phyloP scores from a whole-genome alignment of 2,797 vertebrate species.

The Darevskia nairensis region DNA sequence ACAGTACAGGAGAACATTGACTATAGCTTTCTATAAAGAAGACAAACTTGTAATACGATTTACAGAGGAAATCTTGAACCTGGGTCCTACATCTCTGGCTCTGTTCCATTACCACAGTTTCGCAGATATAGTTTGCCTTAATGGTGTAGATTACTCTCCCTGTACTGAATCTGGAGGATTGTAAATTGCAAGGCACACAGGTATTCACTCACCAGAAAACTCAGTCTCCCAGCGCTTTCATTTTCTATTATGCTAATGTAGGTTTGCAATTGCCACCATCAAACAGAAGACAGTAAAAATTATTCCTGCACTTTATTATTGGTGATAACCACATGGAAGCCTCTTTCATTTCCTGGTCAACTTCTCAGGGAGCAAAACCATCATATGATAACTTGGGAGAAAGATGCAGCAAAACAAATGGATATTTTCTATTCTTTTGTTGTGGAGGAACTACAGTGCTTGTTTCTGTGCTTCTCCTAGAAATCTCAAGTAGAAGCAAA shows the following conservation, averaged over 20 bases:
- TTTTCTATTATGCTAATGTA: slow-evolving; percentile 26
- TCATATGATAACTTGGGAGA: background rate
- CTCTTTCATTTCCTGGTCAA: background rate
- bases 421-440: background rate
- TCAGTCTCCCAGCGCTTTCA: background rate
- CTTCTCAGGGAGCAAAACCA: background rate
- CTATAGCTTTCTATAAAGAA: background rate
- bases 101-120: slow-evolving; percentile 18
- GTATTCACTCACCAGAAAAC: slow-evolving; percentile 23
- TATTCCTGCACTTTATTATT: background rate
- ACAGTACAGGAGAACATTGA: background rate
- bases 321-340: background rate
- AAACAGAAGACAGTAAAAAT: background rate
- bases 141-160: background rate
- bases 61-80: background rate
- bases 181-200: background rate
- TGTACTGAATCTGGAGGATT: background rate
- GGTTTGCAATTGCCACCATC: background rate
- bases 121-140: slow-evolving; percentile 17
- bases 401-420: slow-evolving; percentile 4
- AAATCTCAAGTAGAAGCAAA: background rate
- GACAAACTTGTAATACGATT: background rate
- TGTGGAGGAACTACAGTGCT: slow-evolving; percentile 23
- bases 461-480: slow-evolving; percentile 26
- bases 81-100: background rate